Evolutionary conservation across 2,797 vertebrate genomes (phyloP).

Genomic region (Valencia hispanica): DNA sequence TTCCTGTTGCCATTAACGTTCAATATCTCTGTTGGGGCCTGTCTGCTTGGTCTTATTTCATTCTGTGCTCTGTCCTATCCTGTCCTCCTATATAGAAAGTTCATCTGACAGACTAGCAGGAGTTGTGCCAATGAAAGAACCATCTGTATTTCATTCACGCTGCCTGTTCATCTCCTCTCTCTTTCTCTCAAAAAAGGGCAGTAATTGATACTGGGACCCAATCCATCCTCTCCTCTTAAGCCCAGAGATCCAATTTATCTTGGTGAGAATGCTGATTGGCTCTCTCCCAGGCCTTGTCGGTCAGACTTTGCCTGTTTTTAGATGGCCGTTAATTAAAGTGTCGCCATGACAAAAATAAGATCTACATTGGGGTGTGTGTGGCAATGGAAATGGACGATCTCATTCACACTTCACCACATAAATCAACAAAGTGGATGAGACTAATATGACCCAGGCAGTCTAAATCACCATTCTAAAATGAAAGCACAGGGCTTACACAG

Average conservation of each 20-base stretch:
- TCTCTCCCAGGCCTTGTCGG: conserved; percentile 77
- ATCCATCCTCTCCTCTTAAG: conserved; percentile 82
- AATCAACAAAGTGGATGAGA: conserved; percentile 72
- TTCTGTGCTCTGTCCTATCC: conserved; percentile 64
- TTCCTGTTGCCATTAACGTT: conserved; percentile 80
- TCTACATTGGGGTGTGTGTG: conserved; percentile 75
- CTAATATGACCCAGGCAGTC: conserved; percentile 68
- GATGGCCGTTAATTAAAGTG: conserved; percentile 84
- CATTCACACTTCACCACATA: conserved; percentile 78
- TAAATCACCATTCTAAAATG: conserved; percentile 68
- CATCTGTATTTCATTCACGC: conserved; percentile 80
- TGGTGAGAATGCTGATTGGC: conserved; percentile 80
- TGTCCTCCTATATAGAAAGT: conserved; percentile 74
- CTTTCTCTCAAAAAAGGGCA: conserved; percentile 69
- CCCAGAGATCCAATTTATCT: conserved; percentile 83
- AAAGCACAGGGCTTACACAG: conserved; percentile 57
- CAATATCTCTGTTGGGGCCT: conserved; percentile 79
- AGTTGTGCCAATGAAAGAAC: conserved; percentile 67
- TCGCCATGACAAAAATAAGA: conserved; percentile 78
- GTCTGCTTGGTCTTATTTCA: conserved; percentile 76
- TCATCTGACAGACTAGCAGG: conserved; percentile 73
- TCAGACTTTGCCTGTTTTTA: conserved; percentile 83
- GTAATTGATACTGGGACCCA: conserved; percentile 85
- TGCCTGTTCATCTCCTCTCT: conserved; percentile 71
- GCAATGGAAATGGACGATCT: conserved; percentile 71